phyloP scores from a whole-genome alignment of 2,888 invertebrate species.

The Hedya salicella region DNA sequence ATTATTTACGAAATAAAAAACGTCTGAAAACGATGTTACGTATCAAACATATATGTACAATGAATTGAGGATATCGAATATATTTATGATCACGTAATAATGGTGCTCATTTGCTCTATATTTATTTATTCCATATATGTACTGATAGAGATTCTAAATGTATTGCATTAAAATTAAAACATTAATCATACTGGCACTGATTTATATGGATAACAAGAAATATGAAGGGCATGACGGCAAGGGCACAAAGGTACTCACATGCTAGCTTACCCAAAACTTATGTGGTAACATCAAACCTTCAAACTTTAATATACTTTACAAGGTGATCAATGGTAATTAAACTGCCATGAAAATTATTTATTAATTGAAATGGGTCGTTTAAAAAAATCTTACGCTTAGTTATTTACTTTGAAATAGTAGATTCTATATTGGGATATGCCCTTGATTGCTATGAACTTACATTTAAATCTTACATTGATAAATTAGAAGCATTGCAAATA shows the following conservation, averaged over 20 bases:
- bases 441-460: too few species aligned
- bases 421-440: too few species aligned
- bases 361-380: too few species aligned
- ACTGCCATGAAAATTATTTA: neutral
- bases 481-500: too few species aligned
- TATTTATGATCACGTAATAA: neutral
- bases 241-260: conserved; percentile 5
- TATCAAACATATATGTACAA: too few species aligned
- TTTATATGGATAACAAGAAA: neutral
- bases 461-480: too few species aligned
- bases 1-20: neutral
- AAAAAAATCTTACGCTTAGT: too few species aligned
- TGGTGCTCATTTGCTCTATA: neutral
- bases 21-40: too few species aligned
- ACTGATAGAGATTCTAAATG: neutral
- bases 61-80: neutral
- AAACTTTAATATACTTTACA: conserved; percentile 9
- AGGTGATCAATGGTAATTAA: conserved; percentile 29
- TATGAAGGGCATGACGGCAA: conserved; percentile 16
- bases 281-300: conserved; percentile 33
- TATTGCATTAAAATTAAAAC: neutral
- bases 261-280: neutral
- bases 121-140: neutral
- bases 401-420: too few species aligned
- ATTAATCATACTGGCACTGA: neutral